phyloP scores from a whole-genome alignment of 2,888 invertebrate species.

The Agriopis aurantiaria region DNA sequence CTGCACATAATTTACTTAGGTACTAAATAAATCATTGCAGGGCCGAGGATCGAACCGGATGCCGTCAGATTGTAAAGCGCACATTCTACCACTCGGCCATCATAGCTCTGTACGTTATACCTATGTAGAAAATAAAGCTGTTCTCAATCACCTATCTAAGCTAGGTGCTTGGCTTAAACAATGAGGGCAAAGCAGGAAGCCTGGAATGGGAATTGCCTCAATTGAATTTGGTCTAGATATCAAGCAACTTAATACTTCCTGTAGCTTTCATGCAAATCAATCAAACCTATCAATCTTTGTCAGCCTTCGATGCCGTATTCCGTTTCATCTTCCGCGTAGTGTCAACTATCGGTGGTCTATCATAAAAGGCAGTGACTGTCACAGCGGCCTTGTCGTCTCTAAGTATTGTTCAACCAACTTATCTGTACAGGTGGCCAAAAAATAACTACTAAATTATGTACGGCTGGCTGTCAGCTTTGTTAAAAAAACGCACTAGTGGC shows the following conservation, averaged over 20 bases:
- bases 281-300: conserved; percentile 17
- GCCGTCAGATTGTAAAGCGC: too few relatives aligned
- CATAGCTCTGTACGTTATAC: too few relatives aligned
- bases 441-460: not conserved
- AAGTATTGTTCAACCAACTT: conserved; percentile 12
- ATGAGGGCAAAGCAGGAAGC: too few relatives aligned
- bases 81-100: too few relatives aligned
- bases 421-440: not conserved
- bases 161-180: too few relatives aligned
- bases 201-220: not conserved
- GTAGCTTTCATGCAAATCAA: conserved; percentile 24
- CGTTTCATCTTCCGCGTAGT: conserved; percentile 37
- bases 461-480: not conserved
- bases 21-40: too few relatives aligned
- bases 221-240: not conserved
- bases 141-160: too few relatives aligned
- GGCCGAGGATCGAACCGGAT: too few relatives aligned
- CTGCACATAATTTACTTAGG: too few relatives aligned
- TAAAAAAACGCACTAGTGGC: not conserved
- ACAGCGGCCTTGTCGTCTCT: conserved; percentile 20
- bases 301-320: conserved; percentile 25
- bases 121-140: too few relatives aligned
- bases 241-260: conserved; percentile 6
- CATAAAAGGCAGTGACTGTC: conserved; percentile 29
- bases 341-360: conserved; percentile 28